Evolutionary conservation across 2,113 vertebrate genomes (phyloP), one percentile per base, ranked within the genome.

Genomic region (Odobenus rosmarus): DNA sequence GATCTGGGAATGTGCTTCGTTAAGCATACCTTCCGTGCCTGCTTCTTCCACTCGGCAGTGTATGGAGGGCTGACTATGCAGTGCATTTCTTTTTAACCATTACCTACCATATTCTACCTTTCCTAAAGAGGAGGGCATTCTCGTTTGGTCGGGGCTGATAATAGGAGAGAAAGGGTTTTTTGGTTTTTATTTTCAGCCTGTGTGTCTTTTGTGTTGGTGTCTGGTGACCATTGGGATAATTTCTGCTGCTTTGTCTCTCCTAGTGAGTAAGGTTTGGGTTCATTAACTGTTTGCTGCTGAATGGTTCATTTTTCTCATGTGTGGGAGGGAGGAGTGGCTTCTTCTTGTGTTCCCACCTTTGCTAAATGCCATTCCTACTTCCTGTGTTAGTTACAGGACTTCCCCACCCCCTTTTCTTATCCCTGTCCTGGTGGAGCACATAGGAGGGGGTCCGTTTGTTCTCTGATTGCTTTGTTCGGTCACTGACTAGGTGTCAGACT

Each of bases 251-350:
- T 92, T 88, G 57, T 72, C 53, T 87, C 19, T 82, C 42, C 11
- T 15, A 31, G 39, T 33, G 64, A 86, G 72, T 59, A 49, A 53
- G 39, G 51, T 80, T 94, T 84, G 61, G 76, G 57, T 90, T 87
- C 46, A 71, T 49, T 95, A 86, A 79, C 67, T 92, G 61, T 88
- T 84, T 88, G 42, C 61, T 96, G 67, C 46, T 79, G 82, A 59
- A 77, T 7, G 28, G 26, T 81, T 93, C 71, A 18, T 87, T 89
- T 86, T 89, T 92, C 39, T 93, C 9, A 1, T 36, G 28, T 42
- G 72, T 64, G 74, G 67, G 90, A 76, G 83, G 26, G 49, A 96
- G 39, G 16, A 9, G 31, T 6, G 1, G 31, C 59, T 64, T 61
- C 64, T 64, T 88, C 61, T 42, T 67, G 57, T 82, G 81, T 91